Evolutionary conservation across 2,113 vertebrate species (phyloP), one percentile per base, ranked within the genome.

Genomic region (Amia ocellicauda): DNA sequence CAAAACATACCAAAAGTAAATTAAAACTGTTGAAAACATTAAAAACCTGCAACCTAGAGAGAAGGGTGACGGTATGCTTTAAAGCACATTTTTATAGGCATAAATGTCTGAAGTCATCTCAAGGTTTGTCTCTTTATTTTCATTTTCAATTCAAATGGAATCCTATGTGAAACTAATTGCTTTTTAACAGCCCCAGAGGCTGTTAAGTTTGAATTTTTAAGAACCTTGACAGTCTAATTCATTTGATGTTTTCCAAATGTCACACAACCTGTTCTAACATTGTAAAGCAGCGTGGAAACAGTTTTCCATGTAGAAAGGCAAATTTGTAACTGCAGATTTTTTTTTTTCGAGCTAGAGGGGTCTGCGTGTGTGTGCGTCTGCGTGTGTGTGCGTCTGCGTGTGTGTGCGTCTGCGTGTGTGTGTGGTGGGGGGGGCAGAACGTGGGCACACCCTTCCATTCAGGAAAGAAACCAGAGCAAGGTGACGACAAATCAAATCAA

Each of bases 181-280:
- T 49, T 28, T 56, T 74, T 69, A 69, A 76, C 5, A 64, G n/a
- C 58, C 78, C 75, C 66, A 71, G 68, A 74, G 72, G 73, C 71
- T 75, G 66, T n/a, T 42, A 63, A 47, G 62, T 73, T 80, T 72
- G 70, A 81, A 69, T 71, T 75, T 58, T 69, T 63, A 74, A 73
- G 69, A 78, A 78, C 79, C 77, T 77, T 78, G 78, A 66, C 13
- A 19, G 66, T 75, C 61, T 75, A 72, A 78, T 73, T 80, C 58
- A 56, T 78, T 78, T 79, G 69, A 59, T 74, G 76, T 79, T 74
- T 75, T 74, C 75, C 64, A 68, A 78, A 80, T 78, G 74, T 83
- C 81, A 78, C 3, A 31, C 40, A 41, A 69, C 70, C 68, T 72
- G 67, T 75, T 80, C 74, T 76, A 69, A 62, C 58, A 71, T 71